Base-by-base conservation (phyloP, 2,113 vertebrate genomes). In the Sula dactylatra region DNA sequence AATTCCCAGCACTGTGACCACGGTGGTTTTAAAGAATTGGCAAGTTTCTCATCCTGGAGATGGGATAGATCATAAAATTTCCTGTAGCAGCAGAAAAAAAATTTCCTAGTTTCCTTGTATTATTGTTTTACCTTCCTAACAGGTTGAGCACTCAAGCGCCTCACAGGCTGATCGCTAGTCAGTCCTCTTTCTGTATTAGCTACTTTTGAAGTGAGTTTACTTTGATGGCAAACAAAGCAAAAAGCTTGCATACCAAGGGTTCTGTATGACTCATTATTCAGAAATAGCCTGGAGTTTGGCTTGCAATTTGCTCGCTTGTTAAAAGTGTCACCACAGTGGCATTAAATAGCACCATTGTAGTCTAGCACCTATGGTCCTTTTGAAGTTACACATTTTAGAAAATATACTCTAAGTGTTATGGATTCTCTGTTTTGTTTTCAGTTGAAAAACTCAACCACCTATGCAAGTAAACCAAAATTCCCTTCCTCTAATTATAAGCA, bases 401-500 rank as follows among this genome's bases (percentile, higher is more conserved):
- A 79, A 90, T 84, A 76, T 26, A 73, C 31, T 71, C 34, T 70
- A 80, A 88, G 44, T 83, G 61, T 93, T 96, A 94, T 49, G 40
- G 72, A 96, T 93, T 96, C 79, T 83, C 42, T 93, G 67, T 14
- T 86, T 67, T 90, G 6, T 82, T 90, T 96, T 96, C 50, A 65
- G 13, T 26, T 79, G 62, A 87, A 96, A 96, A 94, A 45, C 26
- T 91, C 44, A 52, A 25, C 56, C 27, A 82, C 6, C 4, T 36
- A 26, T 27, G 36, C 40, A 90, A 70, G 34, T 45, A 73, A 95
- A 61, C 3, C 7, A 73, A 66, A 77, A 70, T 32, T 77, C 79
- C 44, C 45, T 87, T 90, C 86, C 59, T 93, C 79, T 96, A 95
- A 95, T 93, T 93, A 90, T 85, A 97, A 93, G 70, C 92, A 97